Evolutionary conservation across 2,113 vertebrate species (phyloP).

Genomic region (Macquaria ambigua): DNA sequence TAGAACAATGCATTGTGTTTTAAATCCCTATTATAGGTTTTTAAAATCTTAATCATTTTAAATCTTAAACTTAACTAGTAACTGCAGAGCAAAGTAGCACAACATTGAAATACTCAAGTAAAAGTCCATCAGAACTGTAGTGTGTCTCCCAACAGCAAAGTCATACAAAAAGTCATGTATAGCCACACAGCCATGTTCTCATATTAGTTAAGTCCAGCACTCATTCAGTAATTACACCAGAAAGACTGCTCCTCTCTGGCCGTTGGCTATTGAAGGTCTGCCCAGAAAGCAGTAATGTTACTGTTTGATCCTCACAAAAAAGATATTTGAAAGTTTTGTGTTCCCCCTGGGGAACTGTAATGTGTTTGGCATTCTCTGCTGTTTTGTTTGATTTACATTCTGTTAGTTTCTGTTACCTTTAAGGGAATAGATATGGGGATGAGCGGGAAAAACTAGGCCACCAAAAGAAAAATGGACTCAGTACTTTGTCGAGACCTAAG

Average conservation of each 20-base stretch:
- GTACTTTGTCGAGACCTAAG: not conserved
- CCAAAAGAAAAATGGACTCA: not conserved
- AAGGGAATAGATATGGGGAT: constrained; percentile 2
- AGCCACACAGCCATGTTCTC: not conserved
- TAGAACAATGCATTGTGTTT: not conserved
- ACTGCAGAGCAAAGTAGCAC: not conserved
- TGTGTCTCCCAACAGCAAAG: constrained; percentile 2
- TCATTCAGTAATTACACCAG: not conserved
- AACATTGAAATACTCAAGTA: not conserved
- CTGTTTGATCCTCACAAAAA: constrained; percentile 3
- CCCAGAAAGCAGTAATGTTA: not conserved
- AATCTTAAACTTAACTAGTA: not conserved
- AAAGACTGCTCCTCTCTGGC: not conserved
- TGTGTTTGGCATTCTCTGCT: not conserved
- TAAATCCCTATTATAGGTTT: not conserved
- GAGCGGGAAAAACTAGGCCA: constrained; percentile 17
- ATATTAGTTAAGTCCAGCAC: not conserved
- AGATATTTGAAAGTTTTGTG: not conserved
- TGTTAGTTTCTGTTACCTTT: not conserved
- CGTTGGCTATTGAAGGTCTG: not conserved
- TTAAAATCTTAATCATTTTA: not conserved
- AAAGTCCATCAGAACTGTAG: not conserved
- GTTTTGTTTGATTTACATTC: constrained; percentile 26
- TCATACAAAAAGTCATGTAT: not conserved
- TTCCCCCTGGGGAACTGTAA: not conserved